Base-by-base conservation (phyloP, 2,888 invertebrate genomes). In the Capitulum mitella region DNA sequence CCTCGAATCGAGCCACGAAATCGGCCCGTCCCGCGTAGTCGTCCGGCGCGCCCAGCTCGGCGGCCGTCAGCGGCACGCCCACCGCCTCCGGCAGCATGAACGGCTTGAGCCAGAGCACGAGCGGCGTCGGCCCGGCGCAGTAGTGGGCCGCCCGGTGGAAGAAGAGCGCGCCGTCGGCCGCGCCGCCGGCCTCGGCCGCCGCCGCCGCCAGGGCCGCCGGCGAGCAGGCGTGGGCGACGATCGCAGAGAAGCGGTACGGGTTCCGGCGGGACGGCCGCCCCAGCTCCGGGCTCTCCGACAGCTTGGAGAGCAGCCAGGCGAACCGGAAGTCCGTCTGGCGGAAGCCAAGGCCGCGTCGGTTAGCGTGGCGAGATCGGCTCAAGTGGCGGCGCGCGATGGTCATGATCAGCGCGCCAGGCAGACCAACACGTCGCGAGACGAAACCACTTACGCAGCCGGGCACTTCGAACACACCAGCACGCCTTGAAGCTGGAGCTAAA, bases 81-180 rank as follows among this genome's bases (percentile, higher is more conserved):
- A 64, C 64, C 64, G 64, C 34, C 74, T 96, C 95, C 0, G 91
- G 90, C 16, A 97, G 84, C 97, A 97, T 97, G 84, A 89, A 95
- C 0, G 93, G 90, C 84, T 92, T 95, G 2, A 98, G 87, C 98
- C 98, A 98, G 1, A 92, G 92, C 1, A 97, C 95, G 16, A 98
- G 86, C 0, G 98, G 97, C 0, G 95, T 94, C 77, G 89, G 86
- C 3, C 94, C 95, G 78, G 90, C 87, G 14, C 89, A 89, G 84
- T 98, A 98, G 82, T 91, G 90, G 0, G 91, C 90, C 81, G 90
- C 88, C 83, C 92, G 92, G 86, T 98, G 96, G 86, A 93, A 98
- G 86, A 98, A 98, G 78, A 98, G 87, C 58, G 97, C 85, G 0
- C 98, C 98, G 86, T 98, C 98, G 5, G 58, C 58, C 0, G 58